phyloP scores from a whole-genome alignment of 2,113 vertebrate genomes.

The Cricetomys ansorgei region DNA sequence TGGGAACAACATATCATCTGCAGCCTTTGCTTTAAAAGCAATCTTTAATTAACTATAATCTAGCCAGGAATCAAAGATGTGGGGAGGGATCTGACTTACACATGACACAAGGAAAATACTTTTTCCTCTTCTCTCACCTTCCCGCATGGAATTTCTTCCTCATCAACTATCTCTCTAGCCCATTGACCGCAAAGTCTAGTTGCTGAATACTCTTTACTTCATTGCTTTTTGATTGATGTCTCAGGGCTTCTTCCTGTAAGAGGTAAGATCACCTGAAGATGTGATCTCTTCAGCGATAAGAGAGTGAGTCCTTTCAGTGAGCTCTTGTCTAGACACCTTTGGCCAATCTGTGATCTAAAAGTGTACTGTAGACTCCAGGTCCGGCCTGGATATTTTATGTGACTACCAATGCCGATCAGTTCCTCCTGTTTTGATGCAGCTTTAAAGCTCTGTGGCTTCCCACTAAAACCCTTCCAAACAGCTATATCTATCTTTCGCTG shows the following conservation, averaged over 20 bases:
- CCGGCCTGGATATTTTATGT: background rate
- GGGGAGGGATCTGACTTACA: background rate
- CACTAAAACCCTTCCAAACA: background rate
- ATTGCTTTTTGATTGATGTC: background rate
- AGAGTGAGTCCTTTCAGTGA: background rate
- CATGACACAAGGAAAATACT: background rate
- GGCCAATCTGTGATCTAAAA: background rate
- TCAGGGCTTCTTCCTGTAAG: background rate
- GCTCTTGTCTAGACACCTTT: background rate
- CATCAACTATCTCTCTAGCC: background rate
- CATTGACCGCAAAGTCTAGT: background rate
- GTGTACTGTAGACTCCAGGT: background rate
- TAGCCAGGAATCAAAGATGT: background rate
- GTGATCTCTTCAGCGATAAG: background rate
- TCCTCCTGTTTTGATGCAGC: background rate
- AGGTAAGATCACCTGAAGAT: background rate
- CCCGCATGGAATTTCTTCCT: background rate
- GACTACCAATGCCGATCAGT: background rate
- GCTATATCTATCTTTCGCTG: background rate
- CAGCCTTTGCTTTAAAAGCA: conserved; percentile 19
- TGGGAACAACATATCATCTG: background rate
- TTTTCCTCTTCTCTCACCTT: background rate
- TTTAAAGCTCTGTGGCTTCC: background rate
- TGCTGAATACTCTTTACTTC: background rate
- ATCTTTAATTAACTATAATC: background rate